These are phyloP conservation scores for Cephalotes varians DNA, from an alignment of 2,888 invertebrate genomes.

Conservation along the genomic window DNA sequence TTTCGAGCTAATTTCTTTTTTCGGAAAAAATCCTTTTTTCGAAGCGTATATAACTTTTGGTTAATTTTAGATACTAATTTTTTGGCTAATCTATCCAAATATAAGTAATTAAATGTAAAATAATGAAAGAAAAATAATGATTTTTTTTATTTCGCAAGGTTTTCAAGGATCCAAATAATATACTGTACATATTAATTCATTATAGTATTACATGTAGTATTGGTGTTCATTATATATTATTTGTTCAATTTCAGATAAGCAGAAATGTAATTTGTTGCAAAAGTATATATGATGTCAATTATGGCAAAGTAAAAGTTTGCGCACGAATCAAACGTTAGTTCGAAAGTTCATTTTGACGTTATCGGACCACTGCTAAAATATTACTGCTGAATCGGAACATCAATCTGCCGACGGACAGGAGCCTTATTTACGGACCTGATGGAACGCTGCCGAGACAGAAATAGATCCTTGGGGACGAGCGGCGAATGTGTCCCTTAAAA, in stretches of 20 bases:
- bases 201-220: not conserved
- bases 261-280: slow-evolving; percentile 19
- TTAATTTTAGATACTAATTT: not conserved
- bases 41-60: not conserved
- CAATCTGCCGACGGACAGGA: slow-evolving; percentile 58
- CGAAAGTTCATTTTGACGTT: slow-evolving; percentile 41
- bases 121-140: not conserved
- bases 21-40: not conserved
- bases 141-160: not conserved
- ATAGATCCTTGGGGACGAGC: slow-evolving; percentile 59
- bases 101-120: not conserved
- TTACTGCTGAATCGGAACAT: slow-evolving; percentile 60
- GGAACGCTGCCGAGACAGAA: slow-evolving; percentile 60
- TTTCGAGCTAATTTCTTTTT: not conserved
- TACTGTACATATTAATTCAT: not conserved
- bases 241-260: not conserved
- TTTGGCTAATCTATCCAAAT: not conserved
- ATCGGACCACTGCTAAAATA: slow-evolving; percentile 50
- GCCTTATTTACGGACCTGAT: slow-evolving; percentile 67
- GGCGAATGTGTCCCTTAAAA: slow-evolving; percentile 59
- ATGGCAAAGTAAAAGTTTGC: not conserved
- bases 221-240: not conserved
- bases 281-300: not conserved
- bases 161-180: not conserved
- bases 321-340: slow-evolving; percentile 30